Percentiles rank a stretch among this genome's conserved stretches.
Conservation (phyloP, 2,888 invertebrate genomes). For the Drosophila dives region DNA sequence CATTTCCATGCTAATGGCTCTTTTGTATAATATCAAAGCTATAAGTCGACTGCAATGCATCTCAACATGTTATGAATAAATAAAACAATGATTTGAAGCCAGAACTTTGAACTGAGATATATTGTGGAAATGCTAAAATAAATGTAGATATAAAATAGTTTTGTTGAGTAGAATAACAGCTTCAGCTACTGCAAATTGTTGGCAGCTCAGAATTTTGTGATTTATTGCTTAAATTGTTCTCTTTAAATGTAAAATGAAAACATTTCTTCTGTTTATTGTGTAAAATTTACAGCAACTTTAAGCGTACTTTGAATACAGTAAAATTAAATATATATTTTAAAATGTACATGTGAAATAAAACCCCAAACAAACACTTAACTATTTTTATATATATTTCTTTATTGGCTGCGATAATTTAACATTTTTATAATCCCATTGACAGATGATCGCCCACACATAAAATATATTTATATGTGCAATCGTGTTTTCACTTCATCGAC, state of each 20-base stretch:
- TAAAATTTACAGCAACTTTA: neutral
- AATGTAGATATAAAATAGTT: neutral
- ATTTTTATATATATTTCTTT: neutral
- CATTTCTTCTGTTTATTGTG: neutral
- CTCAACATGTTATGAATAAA: conserved; percentile 7
- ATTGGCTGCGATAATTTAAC: neutral
- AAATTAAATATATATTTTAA: neutral
- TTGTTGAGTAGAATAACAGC: neutral
- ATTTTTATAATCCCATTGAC: conserved; percentile 12
- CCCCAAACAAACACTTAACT: neutral
- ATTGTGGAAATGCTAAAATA: neutral
- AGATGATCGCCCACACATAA: neutral
- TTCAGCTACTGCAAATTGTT: neutral
- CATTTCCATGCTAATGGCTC: conserved; percentile 20
- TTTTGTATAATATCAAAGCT: conserved; percentile 19
- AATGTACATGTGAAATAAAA: neutral
- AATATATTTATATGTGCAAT: conserved; percentile 36
- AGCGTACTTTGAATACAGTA: neutral
- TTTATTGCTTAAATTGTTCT: neutral
- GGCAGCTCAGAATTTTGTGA: neutral
- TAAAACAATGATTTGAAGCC: neutral
- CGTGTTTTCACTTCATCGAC: conserved; percentile 57
- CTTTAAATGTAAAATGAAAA: neutral
- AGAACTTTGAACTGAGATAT: neutral
- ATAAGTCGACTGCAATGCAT: neutral